Base-by-base conservation (phyloP, 1,140 invertebrate genomes). In the Drosophila jambulina region DNA sequence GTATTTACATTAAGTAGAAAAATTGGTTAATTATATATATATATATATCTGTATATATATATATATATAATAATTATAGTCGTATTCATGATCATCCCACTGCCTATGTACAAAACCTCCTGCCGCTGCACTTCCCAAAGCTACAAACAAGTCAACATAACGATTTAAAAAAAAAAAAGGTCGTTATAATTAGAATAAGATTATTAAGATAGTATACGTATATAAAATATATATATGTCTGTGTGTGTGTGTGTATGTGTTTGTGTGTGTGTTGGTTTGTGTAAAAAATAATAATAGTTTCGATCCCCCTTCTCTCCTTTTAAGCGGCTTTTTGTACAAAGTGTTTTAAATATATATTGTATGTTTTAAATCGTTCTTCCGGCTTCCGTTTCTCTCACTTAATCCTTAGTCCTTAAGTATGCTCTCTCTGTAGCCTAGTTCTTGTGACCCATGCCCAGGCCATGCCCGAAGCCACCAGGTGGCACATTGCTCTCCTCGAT, bases 91-190 rank as follows among this genome's bases (percentile, higher is more conserved):
- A 43, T 2, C 42, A 6, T 43, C 42, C 36, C 43, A 21, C 19
- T 49, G 40, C 58, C 43, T 67, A 85, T 84, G 40, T 86, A 86
- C 74, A 81, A 61, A 60, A 81, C 51, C 45, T 48, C 45, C 45
- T 38, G 43, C 48, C 62, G 49, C 49, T 19, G 27, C 25, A n/a
- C 40, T 19, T 42, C 12, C n/a, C 38, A 17, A 56, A 57, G 75
- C 82, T 87, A 88, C 84, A 87, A 88, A 87, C 84, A 88, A 87
- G 84, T 87, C 84, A 87, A 87, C 84, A 88, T 87, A 87, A 87
- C 84, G 87, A 83, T 87, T 83, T 32, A 75, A 75, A 77, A 78
- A 69, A 67, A 75, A 67, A 67, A 78, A 51, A 25, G 25, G 21
- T 62, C 76, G 82, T 82, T 68, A 81, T 72, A 67, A 46, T 75